Evolutionary conservation across 1,140 invertebrate genomes (phyloP), one percentile per base, ranked within the genome.

Genomic region (Limonius californicus): DNA sequence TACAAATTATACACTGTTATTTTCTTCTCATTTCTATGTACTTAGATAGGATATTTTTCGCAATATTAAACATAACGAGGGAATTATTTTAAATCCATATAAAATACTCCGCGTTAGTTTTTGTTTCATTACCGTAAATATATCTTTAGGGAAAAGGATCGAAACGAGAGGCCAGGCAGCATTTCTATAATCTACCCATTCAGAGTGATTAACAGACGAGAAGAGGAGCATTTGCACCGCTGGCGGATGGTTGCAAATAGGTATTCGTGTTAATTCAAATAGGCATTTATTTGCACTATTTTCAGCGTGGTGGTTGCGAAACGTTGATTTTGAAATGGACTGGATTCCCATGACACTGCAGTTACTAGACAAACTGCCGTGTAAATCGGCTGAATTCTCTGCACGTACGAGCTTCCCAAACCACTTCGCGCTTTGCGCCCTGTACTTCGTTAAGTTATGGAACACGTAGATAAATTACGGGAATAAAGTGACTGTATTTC

Each of bases 261-360:
- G 54, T n/a, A 27, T 32, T 19, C 54, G 27, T 55, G 54, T 55
- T 55, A 55, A 55, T 55, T 32, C 30, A 55, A 55, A 55, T 55
- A 15, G 18, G 4, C 54, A 55, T 55, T 55, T 27, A 55, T 55
- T 55, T 55, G 20, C 9, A 9, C 11, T 23, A 32, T 27, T 27
- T 55, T 32, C 54, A 1, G 27, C n/a, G 21, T 16, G 54, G 54
- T 55, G 14, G 20, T 55, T 55, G 54, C 27, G 27, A 23, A 27
- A 27, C 54, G 27, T 55, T 27, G 54, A 55, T 55, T 55, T 27
- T 14, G 11, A 55, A 55, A 55, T 55, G 21, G 54, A 55, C 20
- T 27, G 14, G 20, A 55, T 55, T 55, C 54, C 54, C 54, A 23
- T 55, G 54, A 55, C 54, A 19, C 20, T 55, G 54, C 54, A 55